Conservation (phyloP, 1,140 invertebrate species). For the Bombus pascuorum region DNA sequence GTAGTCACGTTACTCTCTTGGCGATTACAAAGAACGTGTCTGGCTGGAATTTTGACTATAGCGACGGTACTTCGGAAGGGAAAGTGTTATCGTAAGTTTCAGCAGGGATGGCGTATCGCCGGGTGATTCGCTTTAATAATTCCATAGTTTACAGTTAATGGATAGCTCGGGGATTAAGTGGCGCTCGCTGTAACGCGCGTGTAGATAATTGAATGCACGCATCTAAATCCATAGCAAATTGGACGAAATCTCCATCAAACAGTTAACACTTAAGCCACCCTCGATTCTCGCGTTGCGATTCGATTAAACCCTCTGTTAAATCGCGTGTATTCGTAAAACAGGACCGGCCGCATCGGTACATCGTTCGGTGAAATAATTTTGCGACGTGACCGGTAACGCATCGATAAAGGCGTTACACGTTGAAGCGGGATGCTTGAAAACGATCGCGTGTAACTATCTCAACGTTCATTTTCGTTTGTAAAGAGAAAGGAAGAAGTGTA, state of each 20-base stretch:
- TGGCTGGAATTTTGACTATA: neutral
- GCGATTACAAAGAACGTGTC: neutral
- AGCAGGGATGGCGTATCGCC: neutral
- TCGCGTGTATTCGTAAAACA: neutral
- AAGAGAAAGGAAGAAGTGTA: neutral
- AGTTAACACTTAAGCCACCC: constrained; percentile 20
- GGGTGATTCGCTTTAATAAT: constrained; percentile 28
- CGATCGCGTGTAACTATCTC: neutral
- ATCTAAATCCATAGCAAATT: constrained; percentile 26
- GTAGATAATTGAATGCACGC: constrained; percentile 35
- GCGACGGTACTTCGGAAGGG: neutral
- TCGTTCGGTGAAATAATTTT: constrained; percentile 22
- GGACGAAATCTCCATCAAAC: constrained; percentile 31
- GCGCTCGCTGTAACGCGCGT: constrained; percentile 10
- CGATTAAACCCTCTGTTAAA: constrained; percentile 37
- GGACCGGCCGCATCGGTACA: too few relatives aligned
- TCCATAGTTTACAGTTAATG: constrained; percentile 31
- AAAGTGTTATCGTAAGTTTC: neutral
- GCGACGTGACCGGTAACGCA: neutral
- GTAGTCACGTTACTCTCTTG: too few relatives aligned
- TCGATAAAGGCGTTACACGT: neutral
- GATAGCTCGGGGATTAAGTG: constrained; percentile 34
- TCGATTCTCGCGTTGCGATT: constrained; percentile 32
- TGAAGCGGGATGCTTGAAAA: too few relatives aligned
- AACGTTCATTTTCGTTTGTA: too few relatives aligned